These are phyloP conservation scores for Phodopus roborovskii DNA, from an alignment of 2,113 vertebrate genomes.

Conservation along the genomic window DNA sequence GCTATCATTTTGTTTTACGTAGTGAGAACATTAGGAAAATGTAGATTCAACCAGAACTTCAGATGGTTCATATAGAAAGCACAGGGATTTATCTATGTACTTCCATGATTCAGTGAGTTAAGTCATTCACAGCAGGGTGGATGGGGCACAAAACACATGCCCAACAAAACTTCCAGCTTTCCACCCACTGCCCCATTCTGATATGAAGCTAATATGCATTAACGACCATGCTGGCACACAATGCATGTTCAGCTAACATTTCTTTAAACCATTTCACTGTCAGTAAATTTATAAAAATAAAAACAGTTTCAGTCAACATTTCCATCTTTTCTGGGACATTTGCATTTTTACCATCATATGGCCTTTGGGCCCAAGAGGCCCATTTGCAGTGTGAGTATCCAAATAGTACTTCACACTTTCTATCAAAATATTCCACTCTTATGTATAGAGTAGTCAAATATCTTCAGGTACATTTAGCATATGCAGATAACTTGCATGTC, in stretches of 20 bases:
- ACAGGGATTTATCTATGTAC: not conserved
- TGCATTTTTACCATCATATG: not conserved
- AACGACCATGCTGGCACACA: fast-evolving
- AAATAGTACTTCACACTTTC: not conserved
- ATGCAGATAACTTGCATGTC: not conserved
- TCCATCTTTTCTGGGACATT: not conserved
- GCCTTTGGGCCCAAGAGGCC: not conserved
- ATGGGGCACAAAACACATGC: not conserved
- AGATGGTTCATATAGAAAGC: not conserved
- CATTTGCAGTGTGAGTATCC: not conserved
- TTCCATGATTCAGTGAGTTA: not conserved
- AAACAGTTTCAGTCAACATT: not conserved
- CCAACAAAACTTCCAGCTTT: not conserved
- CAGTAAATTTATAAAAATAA: not conserved
- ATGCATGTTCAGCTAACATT: not conserved
- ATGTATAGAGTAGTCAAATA: not conserved
- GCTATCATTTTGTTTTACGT: not conserved
- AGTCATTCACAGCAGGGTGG: not conserved
- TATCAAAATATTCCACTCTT: not conserved
- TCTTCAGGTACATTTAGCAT: not conserved
- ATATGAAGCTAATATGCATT: not conserved
- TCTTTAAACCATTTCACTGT: not conserved
- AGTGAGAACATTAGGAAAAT: not conserved
- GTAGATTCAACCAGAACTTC: not conserved
- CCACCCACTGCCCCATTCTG: not conserved